Conservation (phyloP, 2,113 vertebrate genomes). For the Sminthopsis crassicaudata region DNA sequence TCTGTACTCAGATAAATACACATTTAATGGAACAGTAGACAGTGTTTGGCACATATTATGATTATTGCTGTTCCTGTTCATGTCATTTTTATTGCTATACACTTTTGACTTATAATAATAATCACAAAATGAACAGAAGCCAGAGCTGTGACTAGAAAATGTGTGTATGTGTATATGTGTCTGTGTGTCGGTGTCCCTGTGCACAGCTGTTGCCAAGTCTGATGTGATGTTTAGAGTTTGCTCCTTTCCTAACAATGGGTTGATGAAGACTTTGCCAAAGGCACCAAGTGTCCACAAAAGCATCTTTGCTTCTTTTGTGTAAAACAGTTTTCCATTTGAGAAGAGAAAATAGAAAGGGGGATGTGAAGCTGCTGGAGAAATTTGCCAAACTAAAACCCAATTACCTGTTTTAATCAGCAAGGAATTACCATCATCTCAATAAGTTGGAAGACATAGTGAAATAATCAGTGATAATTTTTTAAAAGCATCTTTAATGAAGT, state of each 20-base stretch:
- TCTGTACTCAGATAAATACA: conserved; percentile 51
- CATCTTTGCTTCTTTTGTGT: conserved; percentile 36
- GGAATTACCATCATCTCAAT: neutral
- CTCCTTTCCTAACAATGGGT: conserved; percentile 48
- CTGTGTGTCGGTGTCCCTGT: conserved; percentile 49
- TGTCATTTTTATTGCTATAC: conserved; percentile 80
- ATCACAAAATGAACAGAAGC: conserved; percentile 73
- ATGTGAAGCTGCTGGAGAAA: neutral
- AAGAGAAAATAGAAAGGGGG: neutral
- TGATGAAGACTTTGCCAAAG: conserved; percentile 29
- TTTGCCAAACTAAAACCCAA: neutral
- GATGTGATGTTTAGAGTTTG: conserved; percentile 31
- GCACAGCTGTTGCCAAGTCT: conserved; percentile 68
- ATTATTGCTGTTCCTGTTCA: conserved; percentile 71
- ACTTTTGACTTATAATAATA: conserved; percentile 81
- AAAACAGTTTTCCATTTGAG: neutral
- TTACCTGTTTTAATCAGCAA: neutral
- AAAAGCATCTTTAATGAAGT: neutral
- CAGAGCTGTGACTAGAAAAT: conserved; percentile 59
- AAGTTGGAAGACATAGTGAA: neutral
- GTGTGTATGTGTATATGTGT: conserved; percentile 3
- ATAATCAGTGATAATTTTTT: neutral
- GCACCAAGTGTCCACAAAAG: conserved; percentile 35
- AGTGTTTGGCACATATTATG: conserved; percentile 66
- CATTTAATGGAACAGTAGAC: conserved; percentile 61